Conservation (phyloP, 2,113 vertebrate species). For the Microcebus tavaratra region DNA sequence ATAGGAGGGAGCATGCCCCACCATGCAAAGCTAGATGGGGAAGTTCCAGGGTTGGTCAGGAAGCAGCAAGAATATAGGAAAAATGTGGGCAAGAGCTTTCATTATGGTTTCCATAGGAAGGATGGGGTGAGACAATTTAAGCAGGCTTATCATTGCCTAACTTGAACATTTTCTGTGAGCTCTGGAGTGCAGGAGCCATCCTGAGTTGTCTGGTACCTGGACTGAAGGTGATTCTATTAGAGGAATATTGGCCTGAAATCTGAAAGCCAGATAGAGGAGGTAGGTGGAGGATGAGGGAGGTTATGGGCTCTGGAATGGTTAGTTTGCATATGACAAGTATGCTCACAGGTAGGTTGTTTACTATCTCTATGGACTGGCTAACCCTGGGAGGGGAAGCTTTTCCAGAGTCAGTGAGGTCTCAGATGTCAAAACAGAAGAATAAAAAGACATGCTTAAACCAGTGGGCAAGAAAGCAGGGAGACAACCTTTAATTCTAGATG, state of each 20-base stretch:
- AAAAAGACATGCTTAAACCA: not conserved
- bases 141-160: not conserved
- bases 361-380: not conserved
- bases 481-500: not conserved
- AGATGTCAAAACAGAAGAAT: not conserved
- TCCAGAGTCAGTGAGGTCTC: not conserved
- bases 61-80: not conserved
- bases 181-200: not conserved
- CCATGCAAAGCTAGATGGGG: not conserved
- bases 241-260: not conserved
- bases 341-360: not conserved
- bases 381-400: not conserved
- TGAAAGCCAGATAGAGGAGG: not conserved
- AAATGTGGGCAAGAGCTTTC: not conserved
- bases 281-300: rapidly evolving
- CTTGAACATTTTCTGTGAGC: not conserved
- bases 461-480: not conserved
- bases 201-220: not conserved
- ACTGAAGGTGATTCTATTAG: not conserved
- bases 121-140: not conserved
- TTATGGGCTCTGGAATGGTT: not conserved
- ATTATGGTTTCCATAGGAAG: not conserved
- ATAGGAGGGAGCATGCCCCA: not conserved
- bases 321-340: not conserved
- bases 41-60: not conserved